Conservation (phyloP, 2,888 invertebrate genomes). For the Pseudococcus jackbeardsleyi region DNA sequence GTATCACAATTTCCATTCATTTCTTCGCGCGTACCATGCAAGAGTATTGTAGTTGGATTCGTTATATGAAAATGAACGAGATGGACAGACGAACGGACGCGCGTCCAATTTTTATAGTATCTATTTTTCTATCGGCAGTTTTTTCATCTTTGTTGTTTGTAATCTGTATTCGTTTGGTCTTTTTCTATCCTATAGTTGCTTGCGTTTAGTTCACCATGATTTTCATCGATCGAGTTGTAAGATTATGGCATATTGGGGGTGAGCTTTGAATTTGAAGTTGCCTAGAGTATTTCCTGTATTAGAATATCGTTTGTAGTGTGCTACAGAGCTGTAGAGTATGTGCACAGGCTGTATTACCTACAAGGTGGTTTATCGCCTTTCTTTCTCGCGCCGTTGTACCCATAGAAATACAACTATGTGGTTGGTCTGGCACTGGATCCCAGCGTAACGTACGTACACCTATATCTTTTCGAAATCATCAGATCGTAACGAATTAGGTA, state of each 20-base stretch:
- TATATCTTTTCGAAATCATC: not conserved
- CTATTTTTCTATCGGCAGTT: slow-evolving; percentile 21
- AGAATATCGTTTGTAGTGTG: not conserved
- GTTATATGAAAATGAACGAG: slow-evolving; percentile 28
- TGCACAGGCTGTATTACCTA: not conserved
- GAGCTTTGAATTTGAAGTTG: not conserved
- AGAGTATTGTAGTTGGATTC: not conserved
- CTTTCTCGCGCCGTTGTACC: not conserved
- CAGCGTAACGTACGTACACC: not conserved
- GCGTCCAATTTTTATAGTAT: slow-evolving; percentile 22
- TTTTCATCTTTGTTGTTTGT: not conserved
- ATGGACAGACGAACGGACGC: not conserved
- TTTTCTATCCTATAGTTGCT: not conserved
- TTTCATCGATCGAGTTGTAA: too few species aligned
- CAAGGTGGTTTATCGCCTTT: not conserved
- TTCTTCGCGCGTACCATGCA: not conserved
- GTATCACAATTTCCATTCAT: not conserved
- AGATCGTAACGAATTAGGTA: not conserved
- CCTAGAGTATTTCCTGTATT: not conserved
- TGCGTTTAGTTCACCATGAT: not conserved
- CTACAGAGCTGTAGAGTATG: not conserved
- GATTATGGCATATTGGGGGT: not conserved
- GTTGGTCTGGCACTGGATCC: not conserved
- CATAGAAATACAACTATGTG: not conserved
- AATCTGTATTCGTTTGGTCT: not conserved